Evolutionary conservation across 2,113 vertebrate genomes (phyloP), one percentile per base, ranked within the genome.

Genomic region (Oncorhynchus kisutch): DNA sequence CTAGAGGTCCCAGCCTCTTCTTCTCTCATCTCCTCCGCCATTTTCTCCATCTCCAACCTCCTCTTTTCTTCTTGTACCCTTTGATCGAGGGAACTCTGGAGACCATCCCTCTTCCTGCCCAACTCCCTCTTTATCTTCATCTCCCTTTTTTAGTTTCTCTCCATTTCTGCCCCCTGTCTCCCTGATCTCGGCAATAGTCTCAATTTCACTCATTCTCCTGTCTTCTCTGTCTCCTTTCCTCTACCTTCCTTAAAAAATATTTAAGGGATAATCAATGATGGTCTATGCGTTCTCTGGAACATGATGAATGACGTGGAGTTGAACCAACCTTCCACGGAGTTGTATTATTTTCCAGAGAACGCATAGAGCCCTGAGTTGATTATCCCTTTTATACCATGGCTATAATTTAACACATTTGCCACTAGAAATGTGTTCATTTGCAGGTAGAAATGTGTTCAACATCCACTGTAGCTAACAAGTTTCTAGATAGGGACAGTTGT

Each of bases 171-270:
- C 66, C 13, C 16, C 29, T 22, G 18, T 62, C 59, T 62, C 59
- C 59, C n/a, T 22, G 20, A 22, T 62, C 16, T 45, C 2, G 34
- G 34, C 51, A 57, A 13, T 13, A 66, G 66, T 34, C 22, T 68
- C 73, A 72, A 78, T 74, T 70, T 69, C 70, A 65, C 77, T 87
- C 78, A 64, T 16, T 73, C 73, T 81, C 73, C 67, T 62, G 67
- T 71, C 76, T 87, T 77, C 57, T 83, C 78, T 85, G 81, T 77
- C 54, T 75, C 66, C 69, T 13, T 31, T 71, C 48, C 45, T 78
- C 65, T 70, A 73, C 14, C 16, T 72, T 39, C 29, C 34, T n/a
- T n/a, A n/a, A n/a, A 2, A 39, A 39, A 39, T 39, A 39, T 39
- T 8, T 39, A 39, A 39, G 39, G 8, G 39, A 39, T 39, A 39